Conservation (phyloP, 2,888 invertebrate species). For the Heliconius ethilla region DNA sequence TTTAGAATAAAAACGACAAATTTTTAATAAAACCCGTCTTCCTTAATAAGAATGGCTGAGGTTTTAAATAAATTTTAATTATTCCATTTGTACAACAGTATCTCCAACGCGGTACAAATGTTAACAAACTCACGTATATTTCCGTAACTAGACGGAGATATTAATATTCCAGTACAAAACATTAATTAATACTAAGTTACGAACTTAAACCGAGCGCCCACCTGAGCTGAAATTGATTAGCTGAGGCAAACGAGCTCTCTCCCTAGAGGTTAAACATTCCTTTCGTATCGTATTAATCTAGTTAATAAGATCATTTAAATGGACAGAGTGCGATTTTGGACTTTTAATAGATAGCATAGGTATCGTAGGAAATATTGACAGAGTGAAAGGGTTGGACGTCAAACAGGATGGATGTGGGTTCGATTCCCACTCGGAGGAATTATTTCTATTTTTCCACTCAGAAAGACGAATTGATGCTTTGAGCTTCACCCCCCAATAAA, state of each 20-base stretch:
- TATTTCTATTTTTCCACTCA: no score
- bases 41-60: background rate
- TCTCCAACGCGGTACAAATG: slow-evolving; percentile 26
- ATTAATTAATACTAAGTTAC: slow-evolving; percentile 40
- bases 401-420: no score
- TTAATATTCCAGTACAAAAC: slow-evolving; percentile 39
- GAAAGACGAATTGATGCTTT: no score
- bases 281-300: slow-evolving; percentile 31
- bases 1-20: background rate
- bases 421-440: no score
- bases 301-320: slow-evolving; percentile 19
- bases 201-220: slow-evolving; percentile 34
- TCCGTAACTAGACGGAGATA: slow-evolving; percentile 33
- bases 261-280: slow-evolving; percentile 35
- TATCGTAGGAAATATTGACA: background rate
- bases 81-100: background rate
- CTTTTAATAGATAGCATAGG: background rate
- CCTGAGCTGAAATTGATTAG: slow-evolving; percentile 41
- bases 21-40: background rate
- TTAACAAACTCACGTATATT: slow-evolving; percentile 38
- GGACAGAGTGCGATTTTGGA: background rate
- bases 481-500: no score
- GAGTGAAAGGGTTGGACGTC: no score
- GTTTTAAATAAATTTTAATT: slow-evolving; percentile 8
- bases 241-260: slow-evolving; percentile 31